A percentile compares a stretch with the other conserved stretches of the same genome.
Conservation (phyloP, 92 coral and sea anemone genomes). For the Epizoanthus stellaris region DNA sequence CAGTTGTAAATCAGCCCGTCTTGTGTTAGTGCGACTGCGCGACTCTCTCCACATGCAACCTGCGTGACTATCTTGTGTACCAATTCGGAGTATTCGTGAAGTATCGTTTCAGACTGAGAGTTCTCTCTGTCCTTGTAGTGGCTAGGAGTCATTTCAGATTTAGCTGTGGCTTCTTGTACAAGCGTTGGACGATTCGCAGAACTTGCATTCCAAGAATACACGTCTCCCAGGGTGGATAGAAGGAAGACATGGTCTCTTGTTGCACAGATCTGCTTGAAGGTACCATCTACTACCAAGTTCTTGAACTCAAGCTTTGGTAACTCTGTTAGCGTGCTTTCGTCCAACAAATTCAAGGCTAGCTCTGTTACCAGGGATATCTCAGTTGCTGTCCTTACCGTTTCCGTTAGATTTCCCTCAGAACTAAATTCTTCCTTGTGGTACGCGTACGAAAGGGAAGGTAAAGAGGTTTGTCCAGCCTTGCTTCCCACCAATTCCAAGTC, state of each 20-base stretch:
- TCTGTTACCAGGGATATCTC: neutral
- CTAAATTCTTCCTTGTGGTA: neutral
- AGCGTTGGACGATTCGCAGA: too few species aligned
- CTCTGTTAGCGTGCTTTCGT: too few species aligned
- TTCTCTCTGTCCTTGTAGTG: neutral
- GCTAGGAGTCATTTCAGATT: neutral
- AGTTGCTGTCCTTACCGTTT: neutral
- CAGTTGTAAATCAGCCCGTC: conserved; percentile 21
- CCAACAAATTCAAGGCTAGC: neutral
- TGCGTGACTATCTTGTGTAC: conserved; percentile 30
- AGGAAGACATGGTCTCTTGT: conserved; percentile 1
- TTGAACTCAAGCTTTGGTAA: neutral
- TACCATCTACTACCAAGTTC: neutral
- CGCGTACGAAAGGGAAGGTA: neutral
- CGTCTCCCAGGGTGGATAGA: conserved; percentile 27
- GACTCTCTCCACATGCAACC: conserved; percentile 14
- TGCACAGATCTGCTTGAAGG: conserved; percentile 8
- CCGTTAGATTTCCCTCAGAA: neutral
- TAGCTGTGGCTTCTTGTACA: neutral
- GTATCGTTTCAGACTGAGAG: neutral
- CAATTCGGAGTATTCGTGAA: conserved; percentile 21
- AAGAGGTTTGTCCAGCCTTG: neutral
- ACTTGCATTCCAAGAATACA: neutral
- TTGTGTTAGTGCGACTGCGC: conserved; percentile 17
- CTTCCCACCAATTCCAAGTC: neutral